Evolutionary conservation across 2,797 vertebrate genomes (phyloP), one percentile per base, ranked within the genome.

Genomic region (Lacerta agilis): DNA sequence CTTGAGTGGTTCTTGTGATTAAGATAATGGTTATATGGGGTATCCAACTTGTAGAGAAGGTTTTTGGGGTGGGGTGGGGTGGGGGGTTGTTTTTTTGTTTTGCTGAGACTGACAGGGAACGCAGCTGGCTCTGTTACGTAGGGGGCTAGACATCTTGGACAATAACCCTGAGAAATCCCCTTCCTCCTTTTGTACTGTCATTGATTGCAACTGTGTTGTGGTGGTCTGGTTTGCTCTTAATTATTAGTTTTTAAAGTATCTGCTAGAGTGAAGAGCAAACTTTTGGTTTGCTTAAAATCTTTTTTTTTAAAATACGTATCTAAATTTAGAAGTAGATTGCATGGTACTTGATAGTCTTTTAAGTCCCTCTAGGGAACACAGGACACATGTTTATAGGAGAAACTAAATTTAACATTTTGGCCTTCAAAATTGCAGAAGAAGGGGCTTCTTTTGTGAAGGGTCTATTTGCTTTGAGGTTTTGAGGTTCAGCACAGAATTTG

Each of bases 71-170:
- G n/a, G n/a, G n/a, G n/a, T n/a, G 33, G 33, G 33, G 33, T 33
- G 5, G 5, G 0, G 49, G 41, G n/a, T 29, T 79, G 10, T n/a
- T 81, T 23, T 83, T 38, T 36, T 72, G 20, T 43, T 81, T 82
- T 83, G 38, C 41, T 61, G 3, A 49, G 49, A 43, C 49, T 80
- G 78, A 49, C 82, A 2, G 58, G 5, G 66, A 45, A 79, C 4
- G 1, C 85, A 80, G 85, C 43, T 83, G 41, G 7, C n/a, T 23
- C 41, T 58, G 33, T 58, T 75, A 55, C 72, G 29, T 33, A 25
- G 77, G 38, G 67, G n/a, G 20, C 66, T 83, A 71, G 87, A 81
- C 83, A 85, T 75, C 55, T 41, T 85, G 78, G 58, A 85, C 77
- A 85, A 85, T 81, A 85, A 73, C 76, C 8, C 7, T 49, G 38